phyloP scores from a whole-genome alignment of 2,888 invertebrate species.

The Eumerus sabulonum region DNA sequence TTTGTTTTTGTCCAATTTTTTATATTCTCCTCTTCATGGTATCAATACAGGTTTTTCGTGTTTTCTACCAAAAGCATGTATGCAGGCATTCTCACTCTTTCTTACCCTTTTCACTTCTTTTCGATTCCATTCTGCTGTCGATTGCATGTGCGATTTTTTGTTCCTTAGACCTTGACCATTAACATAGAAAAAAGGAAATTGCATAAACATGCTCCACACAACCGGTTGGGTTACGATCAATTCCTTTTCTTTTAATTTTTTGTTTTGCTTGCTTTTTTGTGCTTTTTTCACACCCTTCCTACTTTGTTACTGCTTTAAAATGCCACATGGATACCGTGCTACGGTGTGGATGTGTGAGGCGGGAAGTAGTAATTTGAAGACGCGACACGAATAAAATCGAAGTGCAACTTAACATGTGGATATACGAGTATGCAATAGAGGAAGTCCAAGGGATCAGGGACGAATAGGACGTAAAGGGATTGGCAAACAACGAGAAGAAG shows the following conservation, averaged over 20 bases:
- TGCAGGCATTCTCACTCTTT: conserved; percentile 20
- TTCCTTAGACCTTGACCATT: conserved; percentile 79
- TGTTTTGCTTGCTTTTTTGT: conserved; percentile 9
- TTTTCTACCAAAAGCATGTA: conserved; percentile 53
- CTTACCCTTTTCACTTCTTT: conserved; percentile 25
- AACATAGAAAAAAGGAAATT: conserved; percentile 73
- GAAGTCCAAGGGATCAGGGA: too few species aligned
- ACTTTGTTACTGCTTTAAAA: too few species aligned
- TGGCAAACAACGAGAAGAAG: neutral
- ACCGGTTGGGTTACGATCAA: conserved; percentile 33
- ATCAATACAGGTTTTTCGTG: conserved; percentile 55
- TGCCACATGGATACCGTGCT: conserved; percentile 3
- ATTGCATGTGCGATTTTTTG: conserved; percentile 70
- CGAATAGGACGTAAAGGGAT: too few species aligned
- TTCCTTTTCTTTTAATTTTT: too few species aligned
- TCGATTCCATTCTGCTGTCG: too few species aligned
- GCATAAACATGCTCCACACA: conserved; percentile 64
- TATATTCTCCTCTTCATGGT: conserved; percentile 6
- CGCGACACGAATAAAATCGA: conserved; percentile 48
- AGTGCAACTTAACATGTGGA: conserved; percentile 21
- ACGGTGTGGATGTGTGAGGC: conserved; percentile 3
- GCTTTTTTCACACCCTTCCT: conserved; percentile 47
- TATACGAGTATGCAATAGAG: neutral
- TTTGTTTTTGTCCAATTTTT: conserved; percentile 2
- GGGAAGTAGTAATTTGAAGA: conserved; percentile 36